These are phyloP conservation scores for Autographa gamma DNA, from an alignment of 2,888 invertebrate species.

Conservation along the genomic window DNA sequence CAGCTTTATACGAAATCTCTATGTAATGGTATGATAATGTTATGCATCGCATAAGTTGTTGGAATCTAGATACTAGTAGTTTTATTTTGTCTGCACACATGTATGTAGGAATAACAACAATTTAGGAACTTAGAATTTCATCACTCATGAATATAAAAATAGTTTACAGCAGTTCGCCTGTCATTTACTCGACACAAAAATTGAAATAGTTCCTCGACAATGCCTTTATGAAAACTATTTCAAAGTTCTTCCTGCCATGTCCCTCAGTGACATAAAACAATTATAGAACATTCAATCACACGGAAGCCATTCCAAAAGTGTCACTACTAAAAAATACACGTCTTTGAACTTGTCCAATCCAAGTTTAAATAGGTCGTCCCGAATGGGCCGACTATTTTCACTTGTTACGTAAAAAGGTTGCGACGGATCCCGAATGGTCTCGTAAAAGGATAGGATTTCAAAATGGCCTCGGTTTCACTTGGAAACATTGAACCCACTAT, in stretches of 20 bases:
- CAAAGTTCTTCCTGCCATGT: neutral
- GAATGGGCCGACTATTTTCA: constrained; percentile 20
- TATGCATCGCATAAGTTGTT: constrained; percentile 9
- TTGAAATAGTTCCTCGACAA: no score
- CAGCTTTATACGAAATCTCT: constrained; percentile 7
- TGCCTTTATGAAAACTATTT: no score
- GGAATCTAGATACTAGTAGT: constrained; percentile 3
- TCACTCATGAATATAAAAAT: no score
- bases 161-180: no score
- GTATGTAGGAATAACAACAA: neutral
- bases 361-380: neutral
- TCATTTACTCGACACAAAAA: no score
- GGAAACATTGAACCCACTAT: constrained; percentile 10
- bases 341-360: constrained; percentile 6
- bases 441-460: constrained; percentile 24
- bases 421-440: constrained; percentile 12
- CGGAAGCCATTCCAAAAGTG: neutral
- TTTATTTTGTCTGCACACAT: neutral
- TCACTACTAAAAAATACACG: neutral
- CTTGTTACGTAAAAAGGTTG: constrained; percentile 17
- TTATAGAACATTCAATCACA: constrained; percentile 4
- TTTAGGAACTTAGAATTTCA: neutral
- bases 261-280: neutral
- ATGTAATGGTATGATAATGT: constrained; percentile 17
- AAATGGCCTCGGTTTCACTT: constrained; percentile 13